Conservation (phyloP, 2,797 vertebrate species). For the Pangasius krempfi region DNA sequence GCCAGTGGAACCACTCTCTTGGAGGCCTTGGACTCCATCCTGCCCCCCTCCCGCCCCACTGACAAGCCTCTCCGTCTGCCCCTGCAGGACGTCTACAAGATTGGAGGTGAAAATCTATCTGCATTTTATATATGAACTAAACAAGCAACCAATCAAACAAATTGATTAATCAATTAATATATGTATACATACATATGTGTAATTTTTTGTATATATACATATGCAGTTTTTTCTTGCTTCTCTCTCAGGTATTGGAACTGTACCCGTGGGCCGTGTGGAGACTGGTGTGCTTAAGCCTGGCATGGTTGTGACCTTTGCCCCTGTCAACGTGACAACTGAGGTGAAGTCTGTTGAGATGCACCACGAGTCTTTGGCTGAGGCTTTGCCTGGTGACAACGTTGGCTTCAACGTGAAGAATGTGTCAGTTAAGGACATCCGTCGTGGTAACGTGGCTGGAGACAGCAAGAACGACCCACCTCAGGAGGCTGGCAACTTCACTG, state of each 20-base stretch:
- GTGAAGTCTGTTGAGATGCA: conserved; percentile 85
- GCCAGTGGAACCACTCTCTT: conserved; percentile 63
- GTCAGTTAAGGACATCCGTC: conserved; percentile 80
- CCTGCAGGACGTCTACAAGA: conserved; percentile 74
- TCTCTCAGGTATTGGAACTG: conserved; percentile 78
- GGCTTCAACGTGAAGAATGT: conserved; percentile 87
- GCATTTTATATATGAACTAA: not conserved
- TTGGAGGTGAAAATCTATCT: conserved; percentile 63
- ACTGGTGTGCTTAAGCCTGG: conserved; percentile 78
- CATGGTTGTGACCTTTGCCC: conserved; percentile 80
- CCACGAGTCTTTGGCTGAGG: conserved; percentile 77
- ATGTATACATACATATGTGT: not conserved
- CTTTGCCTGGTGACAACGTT: conserved; percentile 78
- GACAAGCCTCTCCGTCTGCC: conserved; percentile 71
- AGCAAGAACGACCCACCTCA: conserved; percentile 79
- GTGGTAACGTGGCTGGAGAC: conserved; percentile 79
- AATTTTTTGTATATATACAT: not conserved
- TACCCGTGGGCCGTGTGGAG: conserved; percentile 80
- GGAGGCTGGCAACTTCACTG: conserved; percentile 72
- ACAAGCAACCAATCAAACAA: not conserved
- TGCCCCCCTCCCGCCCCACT: conserved; percentile 67
- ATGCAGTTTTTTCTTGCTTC: not conserved
- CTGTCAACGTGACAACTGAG: conserved; percentile 76
- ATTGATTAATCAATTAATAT: not conserved
- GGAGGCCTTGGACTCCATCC: conserved; percentile 68